Evolutionary conservation across 2,797 vertebrate genomes (phyloP).

Genomic region (Chromobotia macracanthus): DNA sequence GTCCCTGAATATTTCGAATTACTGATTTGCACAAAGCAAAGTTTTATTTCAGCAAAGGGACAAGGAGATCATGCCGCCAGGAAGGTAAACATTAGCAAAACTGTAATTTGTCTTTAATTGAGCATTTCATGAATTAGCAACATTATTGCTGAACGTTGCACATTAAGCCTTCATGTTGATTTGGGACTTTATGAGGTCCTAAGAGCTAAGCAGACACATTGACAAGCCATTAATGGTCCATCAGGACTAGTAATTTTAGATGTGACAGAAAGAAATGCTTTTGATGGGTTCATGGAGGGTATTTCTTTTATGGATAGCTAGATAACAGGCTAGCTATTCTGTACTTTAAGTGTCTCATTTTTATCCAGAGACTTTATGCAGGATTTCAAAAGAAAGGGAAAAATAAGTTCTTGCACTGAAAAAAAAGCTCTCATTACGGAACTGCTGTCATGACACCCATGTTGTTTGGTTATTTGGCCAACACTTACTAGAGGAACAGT

Average conservation of each 20-base stretch:
- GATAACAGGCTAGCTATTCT: neutral
- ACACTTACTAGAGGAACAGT: neutral
- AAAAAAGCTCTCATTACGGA: neutral
- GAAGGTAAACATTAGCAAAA: neutral
- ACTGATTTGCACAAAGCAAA: conserved; percentile 7
- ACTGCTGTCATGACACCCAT: neutral
- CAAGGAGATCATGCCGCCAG: neutral
- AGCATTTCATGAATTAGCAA: neutral
- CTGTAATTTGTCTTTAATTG: neutral
- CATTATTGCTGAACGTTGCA: neutral
- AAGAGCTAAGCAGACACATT: neutral
- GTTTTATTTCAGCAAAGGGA: neutral
- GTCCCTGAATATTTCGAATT: neutral
- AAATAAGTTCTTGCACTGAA: neutral
- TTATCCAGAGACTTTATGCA: neutral
- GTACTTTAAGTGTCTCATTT: neutral
- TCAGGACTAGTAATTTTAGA: neutral
- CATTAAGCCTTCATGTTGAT: neutral
- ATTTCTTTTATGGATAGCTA: neutral
- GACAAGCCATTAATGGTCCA: neutral
- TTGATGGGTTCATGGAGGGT: neutral
- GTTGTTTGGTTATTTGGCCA: conserved; percentile 17
- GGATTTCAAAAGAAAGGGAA: neutral
- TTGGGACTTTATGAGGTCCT: neutral
- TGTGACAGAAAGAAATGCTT: neutral